Percentiles rank a stretch among this genome's conserved stretches.
These are phyloP conservation scores for Eurypyga helias DNA, from an alignment of 2,113 vertebrate genomes.

Conservation along the genomic window DNA sequence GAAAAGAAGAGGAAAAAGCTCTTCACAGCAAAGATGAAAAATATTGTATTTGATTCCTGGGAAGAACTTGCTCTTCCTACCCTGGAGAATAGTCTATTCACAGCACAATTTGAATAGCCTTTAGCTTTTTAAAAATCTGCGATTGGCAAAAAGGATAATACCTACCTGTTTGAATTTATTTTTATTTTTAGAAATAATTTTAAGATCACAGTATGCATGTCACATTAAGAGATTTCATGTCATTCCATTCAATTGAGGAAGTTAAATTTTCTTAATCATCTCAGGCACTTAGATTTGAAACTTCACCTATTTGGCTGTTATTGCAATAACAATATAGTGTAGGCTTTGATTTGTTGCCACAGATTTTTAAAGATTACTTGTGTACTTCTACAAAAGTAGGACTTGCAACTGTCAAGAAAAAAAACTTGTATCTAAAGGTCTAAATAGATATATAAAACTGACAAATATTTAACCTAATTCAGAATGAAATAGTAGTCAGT, in stretches of 20 bases:
- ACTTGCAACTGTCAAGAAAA: not conserved
- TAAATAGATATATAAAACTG: not conserved
- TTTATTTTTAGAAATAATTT: not conserved
- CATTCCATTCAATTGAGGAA: not conserved
- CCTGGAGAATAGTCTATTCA: constrained; percentile 1
- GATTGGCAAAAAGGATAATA: not conserved
- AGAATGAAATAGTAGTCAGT: not conserved
- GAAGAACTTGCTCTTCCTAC: constrained; percentile 27
- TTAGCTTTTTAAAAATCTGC: not conserved
- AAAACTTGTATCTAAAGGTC: not conserved
- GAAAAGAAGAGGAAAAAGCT: constrained; percentile 44
- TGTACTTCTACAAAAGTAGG: not conserved
- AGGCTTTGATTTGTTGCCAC: not conserved
- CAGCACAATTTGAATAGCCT: not conserved
- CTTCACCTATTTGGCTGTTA: not conserved
- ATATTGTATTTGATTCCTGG: constrained; percentile 53
- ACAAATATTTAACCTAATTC: not conserved
- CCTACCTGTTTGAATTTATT: not conserved
- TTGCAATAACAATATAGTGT: not conserved
- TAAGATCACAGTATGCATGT: not conserved
- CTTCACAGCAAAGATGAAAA: constrained; percentile 63
- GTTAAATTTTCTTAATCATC: not conserved
- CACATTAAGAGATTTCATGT: not conserved
- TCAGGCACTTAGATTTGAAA: not conserved
- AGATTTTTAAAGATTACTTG: not conserved